These are phyloP conservation scores for Eudemis profundana DNA, from an alignment of 2,888 invertebrate genomes.

Conservation along the genomic window DNA sequence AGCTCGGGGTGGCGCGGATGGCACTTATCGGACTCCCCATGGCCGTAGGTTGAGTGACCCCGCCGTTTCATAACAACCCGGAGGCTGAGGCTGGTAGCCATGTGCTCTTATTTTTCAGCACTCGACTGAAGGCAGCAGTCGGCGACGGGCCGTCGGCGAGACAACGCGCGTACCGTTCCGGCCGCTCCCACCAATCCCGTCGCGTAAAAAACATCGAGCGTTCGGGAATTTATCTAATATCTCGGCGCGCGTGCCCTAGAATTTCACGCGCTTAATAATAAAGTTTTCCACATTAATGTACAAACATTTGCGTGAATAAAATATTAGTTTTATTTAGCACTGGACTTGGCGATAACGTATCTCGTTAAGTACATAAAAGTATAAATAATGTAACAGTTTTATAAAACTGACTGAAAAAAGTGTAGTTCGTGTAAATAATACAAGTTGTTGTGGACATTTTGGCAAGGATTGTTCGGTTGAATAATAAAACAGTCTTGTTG, in stretches of 20 bases:
- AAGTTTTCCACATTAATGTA: slow-evolving; percentile 27
- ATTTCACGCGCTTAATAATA: slow-evolving; percentile 31
- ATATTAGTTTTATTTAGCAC: neutral
- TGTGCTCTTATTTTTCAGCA: slow-evolving; percentile 72
- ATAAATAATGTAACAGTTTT: neutral
- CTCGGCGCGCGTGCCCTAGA: slow-evolving; percentile 33
- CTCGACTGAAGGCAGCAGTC: slow-evolving; percentile 64
- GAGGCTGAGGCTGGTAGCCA: slow-evolving; percentile 62
- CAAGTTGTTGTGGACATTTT: slow-evolving; percentile 33
- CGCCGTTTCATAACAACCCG: slow-evolving; percentile 69
- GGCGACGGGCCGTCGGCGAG: slow-evolving; percentile 61
- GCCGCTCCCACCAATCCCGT: slow-evolving; percentile 47
- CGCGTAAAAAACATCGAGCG: slow-evolving; percentile 79
- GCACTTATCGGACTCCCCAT: slow-evolving; percentile 59
- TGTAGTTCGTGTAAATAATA: slow-evolving; percentile 44
- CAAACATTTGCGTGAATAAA: neutral
- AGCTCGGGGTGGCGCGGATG: slow-evolving; percentile 42
- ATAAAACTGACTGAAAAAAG: neutral
- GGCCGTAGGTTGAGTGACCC: slow-evolving; percentile 74
- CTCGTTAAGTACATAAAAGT: neutral
- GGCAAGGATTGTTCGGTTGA: slow-evolving; percentile 39
- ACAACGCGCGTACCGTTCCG: slow-evolving; percentile 51
- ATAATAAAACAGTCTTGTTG: slow-evolving; percentile 45
- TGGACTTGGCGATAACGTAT: slow-evolving; percentile 3
- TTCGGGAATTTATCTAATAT: slow-evolving; percentile 50